phyloP scores from a whole-genome alignment of 2,113 vertebrate genomes.

The Pangasianodon hypophthalmus region DNA sequence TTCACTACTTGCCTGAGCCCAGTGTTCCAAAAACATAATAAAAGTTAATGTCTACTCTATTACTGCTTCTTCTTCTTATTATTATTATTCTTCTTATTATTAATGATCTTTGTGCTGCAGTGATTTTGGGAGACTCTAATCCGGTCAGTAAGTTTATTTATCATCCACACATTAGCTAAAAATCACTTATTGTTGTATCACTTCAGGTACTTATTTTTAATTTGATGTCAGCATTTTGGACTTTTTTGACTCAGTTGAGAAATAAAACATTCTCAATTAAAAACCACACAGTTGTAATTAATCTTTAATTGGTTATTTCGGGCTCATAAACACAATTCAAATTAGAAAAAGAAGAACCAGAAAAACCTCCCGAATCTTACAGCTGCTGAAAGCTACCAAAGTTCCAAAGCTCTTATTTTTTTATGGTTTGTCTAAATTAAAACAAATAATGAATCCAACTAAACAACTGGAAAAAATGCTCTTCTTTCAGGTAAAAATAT shows the following conservation, averaged over 20 bases:
- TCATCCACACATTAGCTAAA: neutral
- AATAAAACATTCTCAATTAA: neutral
- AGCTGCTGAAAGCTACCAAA: neutral
- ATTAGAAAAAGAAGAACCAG: neutral
- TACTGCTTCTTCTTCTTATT: neutral
- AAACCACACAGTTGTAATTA: neutral
- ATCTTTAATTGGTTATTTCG: neutral
- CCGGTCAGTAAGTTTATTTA: neutral
- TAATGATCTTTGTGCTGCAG: neutral
- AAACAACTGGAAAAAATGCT: neutral
- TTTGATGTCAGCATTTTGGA: neutral
- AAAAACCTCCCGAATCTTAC: neutral
- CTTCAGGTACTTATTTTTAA: neutral
- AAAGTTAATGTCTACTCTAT: neutral
- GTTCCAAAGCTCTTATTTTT: neutral
- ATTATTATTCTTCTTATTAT: too few relatives aligned
- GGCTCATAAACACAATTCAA: neutral
- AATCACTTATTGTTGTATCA: neutral
- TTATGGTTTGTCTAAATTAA: neutral
- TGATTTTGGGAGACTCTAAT: neutral
- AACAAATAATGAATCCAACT: neutral
- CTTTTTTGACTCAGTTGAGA: neutral
- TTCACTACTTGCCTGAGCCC: neutral
- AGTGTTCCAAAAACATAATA: neutral
- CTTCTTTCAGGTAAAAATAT: neutral